Base-by-base conservation (phyloP, 2,113 vertebrate species). In the Turnix velox region DNA sequence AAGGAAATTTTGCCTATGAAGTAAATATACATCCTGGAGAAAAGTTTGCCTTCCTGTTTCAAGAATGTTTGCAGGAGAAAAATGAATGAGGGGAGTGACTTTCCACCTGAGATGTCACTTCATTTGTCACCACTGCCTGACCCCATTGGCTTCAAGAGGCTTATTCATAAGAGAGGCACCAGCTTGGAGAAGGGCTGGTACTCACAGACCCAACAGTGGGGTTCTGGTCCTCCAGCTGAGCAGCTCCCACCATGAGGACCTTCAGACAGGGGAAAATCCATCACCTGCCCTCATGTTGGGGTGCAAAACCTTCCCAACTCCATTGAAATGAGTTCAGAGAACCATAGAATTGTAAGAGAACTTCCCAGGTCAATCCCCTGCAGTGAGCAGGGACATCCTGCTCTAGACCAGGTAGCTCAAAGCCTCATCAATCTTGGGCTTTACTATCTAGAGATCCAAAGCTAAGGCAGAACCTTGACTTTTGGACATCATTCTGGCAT, bases 91-190 rank as follows among this genome's bases (percentile, higher is more conserved):
- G 87, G 86, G 57, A 42, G 19, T n/a, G 14, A 3, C 43, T 39
- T 40, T 22, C 10, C n/a, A 28, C 65, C 49, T 20, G 58, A 68
- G 42, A n/a, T 4, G 10, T 39, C 75, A 42, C 62, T 39, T 24
- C 6, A 7, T 18, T 28, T 65, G 10, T 42, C 69, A 54, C 16
- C 4, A 13, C 30, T 0, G 0, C 0, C 1, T 16, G 46, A 40
- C 16, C 28, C 35, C 30, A 8, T 2, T 2, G 4, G 12, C 69
- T 45, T 14, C 74, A 33, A 12, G 2, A 13, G 42, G 58, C 54
- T 83, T 11, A 40, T 39, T 49, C 33, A 6, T 1, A 8, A 18
- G 57, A n/a, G 40, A 6, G 28, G 46, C 0, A 2, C 24, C 8
- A 48, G 35, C 13, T 8, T 43, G 40, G 37, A 24, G 12, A 10